phyloP scores from a whole-genome alignment of 2,797 vertebrate species.

The Spinibarbus caldwelli region DNA sequence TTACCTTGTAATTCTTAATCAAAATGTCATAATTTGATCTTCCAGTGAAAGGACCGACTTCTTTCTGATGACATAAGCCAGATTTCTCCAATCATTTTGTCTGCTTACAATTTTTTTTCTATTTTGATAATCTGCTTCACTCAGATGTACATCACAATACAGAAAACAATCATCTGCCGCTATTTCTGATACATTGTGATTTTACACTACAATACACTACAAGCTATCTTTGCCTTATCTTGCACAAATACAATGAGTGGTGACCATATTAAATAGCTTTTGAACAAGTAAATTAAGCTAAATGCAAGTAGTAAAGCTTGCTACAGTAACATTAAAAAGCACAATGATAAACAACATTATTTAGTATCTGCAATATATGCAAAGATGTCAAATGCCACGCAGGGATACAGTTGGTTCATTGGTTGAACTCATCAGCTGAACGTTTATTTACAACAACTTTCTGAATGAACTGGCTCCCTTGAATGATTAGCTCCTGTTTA shows the following conservation, averaged over 20 bases:
- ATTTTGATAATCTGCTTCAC: not conserved
- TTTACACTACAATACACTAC: not conserved
- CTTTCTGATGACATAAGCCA: not conserved
- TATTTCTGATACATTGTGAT: not conserved
- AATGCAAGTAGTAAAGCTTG: not conserved
- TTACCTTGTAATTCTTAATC: not conserved
- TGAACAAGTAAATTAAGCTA: too few relatives aligned
- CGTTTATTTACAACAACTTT: not conserved
- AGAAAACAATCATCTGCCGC: not conserved
- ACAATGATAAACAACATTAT: not conserved
- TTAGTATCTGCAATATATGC: not conserved
- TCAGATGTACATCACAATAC: not conserved
- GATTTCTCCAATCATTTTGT: not conserved
- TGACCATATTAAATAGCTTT: too few relatives aligned
- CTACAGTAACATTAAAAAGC: not conserved
- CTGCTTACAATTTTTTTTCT: not conserved
- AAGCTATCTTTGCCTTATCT: not conserved
- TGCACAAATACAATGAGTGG: not conserved
- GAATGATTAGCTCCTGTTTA: not conserved
- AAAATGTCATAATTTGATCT: not conserved
- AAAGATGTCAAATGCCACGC: not conserved
- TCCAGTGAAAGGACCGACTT: not conserved
- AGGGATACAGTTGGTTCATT: not conserved
- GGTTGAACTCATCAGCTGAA: too few relatives aligned
- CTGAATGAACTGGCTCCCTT: not conserved